These are phyloP conservation scores for Strix uralensis DNA, from an alignment of 2,113 vertebrate genomes.

Conservation along the genomic window DNA sequence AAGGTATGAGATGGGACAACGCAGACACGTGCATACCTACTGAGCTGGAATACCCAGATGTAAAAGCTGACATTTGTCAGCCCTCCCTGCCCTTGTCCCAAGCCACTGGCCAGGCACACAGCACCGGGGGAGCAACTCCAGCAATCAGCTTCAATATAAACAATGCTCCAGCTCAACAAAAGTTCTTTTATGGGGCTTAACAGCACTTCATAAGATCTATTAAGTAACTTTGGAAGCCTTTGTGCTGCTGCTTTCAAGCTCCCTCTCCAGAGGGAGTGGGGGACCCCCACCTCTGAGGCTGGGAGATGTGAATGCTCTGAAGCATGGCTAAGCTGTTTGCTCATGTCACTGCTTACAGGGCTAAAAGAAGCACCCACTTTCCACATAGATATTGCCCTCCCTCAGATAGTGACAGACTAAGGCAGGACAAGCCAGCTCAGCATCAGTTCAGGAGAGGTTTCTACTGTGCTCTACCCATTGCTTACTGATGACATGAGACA, in stretches of 20 bases:
- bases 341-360: not conserved
- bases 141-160: not conserved
- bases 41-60: not conserved
- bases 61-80: not conserved
- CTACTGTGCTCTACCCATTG: not conserved
- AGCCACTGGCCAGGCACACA: not conserved
- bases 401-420: not conserved
- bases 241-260: not conserved
- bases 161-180: not conserved
- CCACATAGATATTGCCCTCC: not conserved
- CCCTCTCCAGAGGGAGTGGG: not conserved
- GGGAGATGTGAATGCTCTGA: not conserved
- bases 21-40: rapidly evolving
- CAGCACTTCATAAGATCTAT: slow-evolving; percentile 37
- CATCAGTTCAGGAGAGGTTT: not conserved
- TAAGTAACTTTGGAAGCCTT: slow-evolving; percentile 7
- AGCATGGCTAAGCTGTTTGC: not conserved
- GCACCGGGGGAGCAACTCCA: not conserved
- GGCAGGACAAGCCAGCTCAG: not conserved
- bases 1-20: not conserved
- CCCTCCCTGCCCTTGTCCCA: not conserved
- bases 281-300: not conserved
- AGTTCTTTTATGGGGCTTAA: slow-evolving; percentile 16
- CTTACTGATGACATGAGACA: not conserved
- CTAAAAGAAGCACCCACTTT: not conserved